Evolutionary conservation across 2,888 invertebrate genomes (phyloP), one percentile per base, ranked within the genome.

Genomic region (Eupeodes latifasciatus): DNA sequence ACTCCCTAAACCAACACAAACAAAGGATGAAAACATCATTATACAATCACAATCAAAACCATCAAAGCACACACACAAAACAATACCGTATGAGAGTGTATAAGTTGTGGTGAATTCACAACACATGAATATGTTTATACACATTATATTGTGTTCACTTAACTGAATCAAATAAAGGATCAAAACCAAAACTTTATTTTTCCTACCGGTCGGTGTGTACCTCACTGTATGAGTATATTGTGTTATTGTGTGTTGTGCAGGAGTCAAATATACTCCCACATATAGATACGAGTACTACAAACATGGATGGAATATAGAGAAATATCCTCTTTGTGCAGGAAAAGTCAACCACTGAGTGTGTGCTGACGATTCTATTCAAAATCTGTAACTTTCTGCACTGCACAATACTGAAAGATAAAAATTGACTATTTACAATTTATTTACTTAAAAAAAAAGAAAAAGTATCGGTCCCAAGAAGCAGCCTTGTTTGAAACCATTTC

Each of bases 301-400:
- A 71, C 66, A 49, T n/a, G 27, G 34, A 61, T 27, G 27, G 27
- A 27, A 61, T 53, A 59, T 51, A 40, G 53, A 47, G 61, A 74
- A 57, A 81, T 77, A 27, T 74, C 74, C 47, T 69, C 57, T 72
- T 81, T 85, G 81, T 27, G 27, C 72, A 75, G 86, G 64, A 71
- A 64, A 79, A 57, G 66, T 67, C 44, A 61, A n/a, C 34, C 11
- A 36, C 14, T 14, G 53, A 53, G 72, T 49, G n/a, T 14, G 27
- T 27, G 27, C 27, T 27, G 16, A 4, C 27, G 49, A 49, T 62
- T 27, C 34, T 75, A 16, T 62, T 49, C 10, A 36, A 34, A 53
- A 53, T 27, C 44, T 66, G 27, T n/a, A 66, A 27, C 27, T 27
- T 3, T 27, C 27, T 27, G 27, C 27, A 27, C 27, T 27, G 3